Base-by-base conservation (phyloP, 2,888 invertebrate genomes). In the Dryobotodes eremita region DNA sequence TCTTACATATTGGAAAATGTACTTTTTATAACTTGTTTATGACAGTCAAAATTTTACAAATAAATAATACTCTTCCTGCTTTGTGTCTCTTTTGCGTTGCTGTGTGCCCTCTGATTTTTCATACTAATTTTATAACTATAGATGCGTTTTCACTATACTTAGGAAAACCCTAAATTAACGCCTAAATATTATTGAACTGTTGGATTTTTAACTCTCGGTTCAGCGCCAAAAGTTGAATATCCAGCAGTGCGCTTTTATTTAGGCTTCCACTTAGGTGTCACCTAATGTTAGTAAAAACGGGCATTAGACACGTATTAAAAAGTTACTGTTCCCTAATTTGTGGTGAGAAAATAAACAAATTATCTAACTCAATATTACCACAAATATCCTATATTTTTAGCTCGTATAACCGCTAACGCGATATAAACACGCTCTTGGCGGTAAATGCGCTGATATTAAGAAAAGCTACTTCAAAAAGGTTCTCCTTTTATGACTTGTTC, bases 1-100 rank as follows among this genome's bases (percentile, higher is more conserved):
- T 17, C 6, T 53, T 20, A 17, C 50, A 11, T 31, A 1, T 26
- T 13, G 3, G 10, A 26, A 48, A 17, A 76, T 6, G 20, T 26
- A 23, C 0, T 48, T 57, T 65, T 57, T 76, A 75, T 26, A 36
- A 50, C 50, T 36, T 61, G 42, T 72, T 72, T 75, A 68, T 31
- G n/a, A 11, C n/a, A 62, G 42, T 0, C 31, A 10, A 2, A 23
- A 57, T 57, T 42, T 17, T 8, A 57, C 31, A 53, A 73, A 69
- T 26, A 53, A 73, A 69, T 42, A 8, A 26, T 20, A 61, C 6
- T n/a, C 7, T 75, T 61, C 4, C 20, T 8, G 48, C 15, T 59
- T n/a, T 59, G 7, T 42, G 36, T 20, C 2, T 26, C 17, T 23
- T 64, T 36, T 64, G 13, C 13, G 36, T 23, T 26, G 17, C 42